A percentile compares a stretch with the other conserved stretches of the same genome.
These are phyloP conservation scores for Byasa hedistus DNA, from an alignment of 2,888 invertebrate species.

Conservation along the genomic window DNA sequence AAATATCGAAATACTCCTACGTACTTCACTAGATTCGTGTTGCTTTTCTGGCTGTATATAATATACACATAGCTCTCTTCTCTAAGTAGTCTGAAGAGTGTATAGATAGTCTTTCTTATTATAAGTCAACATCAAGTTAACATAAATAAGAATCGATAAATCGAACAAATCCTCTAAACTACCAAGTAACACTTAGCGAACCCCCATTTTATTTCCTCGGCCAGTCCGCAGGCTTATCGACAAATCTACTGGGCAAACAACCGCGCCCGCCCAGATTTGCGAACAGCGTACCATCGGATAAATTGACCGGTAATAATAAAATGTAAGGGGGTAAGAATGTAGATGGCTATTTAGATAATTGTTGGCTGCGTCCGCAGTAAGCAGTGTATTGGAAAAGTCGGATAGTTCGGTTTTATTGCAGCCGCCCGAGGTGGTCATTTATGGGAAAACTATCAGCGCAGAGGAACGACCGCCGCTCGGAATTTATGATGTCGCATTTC, in stretches of 20 bases:
- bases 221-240: constrained; percentile 63
- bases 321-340: constrained; percentile 79
- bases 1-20: no score
- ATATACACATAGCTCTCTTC: no score
- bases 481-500: constrained; percentile 69
- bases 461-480: constrained; percentile 44
- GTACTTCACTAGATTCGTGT: no score
- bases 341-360: constrained; percentile 82
- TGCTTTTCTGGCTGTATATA: no score
- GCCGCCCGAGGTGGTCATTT: constrained; percentile 72
- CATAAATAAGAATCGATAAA: constrained; percentile 31
- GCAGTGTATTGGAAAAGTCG: constrained; percentile 76
- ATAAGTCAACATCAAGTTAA: background rate
- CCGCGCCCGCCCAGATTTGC: constrained; percentile 69
- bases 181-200: constrained; percentile 36
- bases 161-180: constrained; percentile 35
- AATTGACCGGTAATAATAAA: constrained; percentile 81
- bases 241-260: constrained; percentile 72
- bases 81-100: no score
- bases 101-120: no score
- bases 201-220: constrained; percentile 61
- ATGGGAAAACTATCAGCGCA: constrained; percentile 74
- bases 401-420: constrained; percentile 71
- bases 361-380: constrained; percentile 69
- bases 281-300: constrained; percentile 64